Base-by-base conservation (phyloP, 2,888 invertebrate genomes). In the Orchesellides sinensis region DNA sequence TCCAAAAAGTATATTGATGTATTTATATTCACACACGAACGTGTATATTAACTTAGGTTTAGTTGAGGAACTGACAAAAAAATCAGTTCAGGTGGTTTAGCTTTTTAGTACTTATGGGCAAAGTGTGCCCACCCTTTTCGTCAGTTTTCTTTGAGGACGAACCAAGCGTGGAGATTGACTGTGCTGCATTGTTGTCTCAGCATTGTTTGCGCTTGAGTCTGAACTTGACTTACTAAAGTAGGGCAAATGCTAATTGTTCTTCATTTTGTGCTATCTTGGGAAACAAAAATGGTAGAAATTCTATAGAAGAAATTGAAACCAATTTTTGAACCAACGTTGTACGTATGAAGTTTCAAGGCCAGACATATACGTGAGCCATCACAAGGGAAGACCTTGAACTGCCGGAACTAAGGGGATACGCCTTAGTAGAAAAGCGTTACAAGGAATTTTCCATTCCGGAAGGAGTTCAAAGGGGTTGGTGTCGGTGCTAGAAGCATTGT, bases 341-440 rank as follows among this genome's bases (percentile, higher is more conserved):
- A 17, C 8, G 52, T 12, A 35, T 35, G 35, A 6, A 12, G 6
- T 35, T 35, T 56, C 14, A 23, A 69, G 12, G 19, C n/a, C n/a
- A n/a, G n/a, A n/a, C n/a, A n/a, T n/a, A n/a, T n/a, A n/a, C n/a
- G n/a, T n/a, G n/a, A n/a, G 35, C 52, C 59, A 54, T 74, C 40
- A 68, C 74, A 81, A 74, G 72, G 80, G 56, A 40, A 45, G 68
- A 69, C 81, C 81, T 81, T 81, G 74, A 81, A 29, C 74, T 81
- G 74, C 73, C 81, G 81, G 81, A 81, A 81, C 68, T 81, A 70
- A 35, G 49, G 61, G 54, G 10, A n/a, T 61, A n/a, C 29, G 19
- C 61, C 25, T 19, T n/a, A 32, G n/a, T 68, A n/a, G n/a, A n/a
- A n/a, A n/a, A n/a, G n/a, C n/a, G n/a, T n/a, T n/a, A n/a, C n/a